Evolutionary conservation across 2,797 vertebrate genomes (phyloP).

Genomic region (Melanotaenia nigrans): DNA sequence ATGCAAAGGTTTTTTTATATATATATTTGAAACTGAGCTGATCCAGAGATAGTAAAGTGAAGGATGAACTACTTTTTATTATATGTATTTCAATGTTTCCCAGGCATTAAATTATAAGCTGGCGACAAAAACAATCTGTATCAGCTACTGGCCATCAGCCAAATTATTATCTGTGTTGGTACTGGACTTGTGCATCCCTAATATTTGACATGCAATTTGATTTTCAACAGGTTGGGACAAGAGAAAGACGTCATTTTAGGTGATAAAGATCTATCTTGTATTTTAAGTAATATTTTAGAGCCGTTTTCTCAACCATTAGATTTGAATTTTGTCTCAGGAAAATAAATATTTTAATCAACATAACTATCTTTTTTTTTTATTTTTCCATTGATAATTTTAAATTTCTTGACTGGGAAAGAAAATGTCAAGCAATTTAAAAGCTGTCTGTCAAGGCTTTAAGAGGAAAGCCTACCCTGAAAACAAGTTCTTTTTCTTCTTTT

Average conservation of each 20-base stretch:
- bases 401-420: too few species aligned
- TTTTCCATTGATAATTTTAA: background rate
- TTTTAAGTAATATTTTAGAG: background rate
- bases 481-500: background rate
- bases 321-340: background rate
- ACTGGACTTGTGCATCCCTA: background rate
- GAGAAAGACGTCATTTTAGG: background rate
- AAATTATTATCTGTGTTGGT: background rate
- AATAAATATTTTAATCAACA: background rate
- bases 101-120: background rate
- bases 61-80: too few species aligned
- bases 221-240: background rate
- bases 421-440: too few species aligned
- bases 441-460: too few species aligned
- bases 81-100: background rate
- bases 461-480: background rate
- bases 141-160: background rate
- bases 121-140: background rate
- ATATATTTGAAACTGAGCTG: too few species aligned
- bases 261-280: background rate
- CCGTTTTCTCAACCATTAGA: background rate
- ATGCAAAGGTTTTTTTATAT: background rate
- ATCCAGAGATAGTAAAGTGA: too few species aligned
- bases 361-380: background rate
- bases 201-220: background rate